Conservation (phyloP, 2,797 vertebrate species). For the Atherinosoma microstoma region DNA sequence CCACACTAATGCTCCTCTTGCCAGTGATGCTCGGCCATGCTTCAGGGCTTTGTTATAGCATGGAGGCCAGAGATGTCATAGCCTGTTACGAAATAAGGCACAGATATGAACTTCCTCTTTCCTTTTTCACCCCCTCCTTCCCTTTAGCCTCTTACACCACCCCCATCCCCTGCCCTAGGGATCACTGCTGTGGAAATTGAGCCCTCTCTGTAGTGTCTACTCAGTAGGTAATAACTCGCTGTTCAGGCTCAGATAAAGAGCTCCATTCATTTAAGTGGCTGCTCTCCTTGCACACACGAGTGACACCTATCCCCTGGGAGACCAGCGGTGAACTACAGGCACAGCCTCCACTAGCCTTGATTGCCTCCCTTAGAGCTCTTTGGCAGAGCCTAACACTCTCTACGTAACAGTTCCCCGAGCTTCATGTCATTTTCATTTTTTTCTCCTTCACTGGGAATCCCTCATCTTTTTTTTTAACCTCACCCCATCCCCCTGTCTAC, state of each 20-base stretch:
- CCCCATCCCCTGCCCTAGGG: constrained; percentile 37
- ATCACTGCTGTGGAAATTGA: constrained; percentile 56
- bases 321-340: constrained; percentile 56
- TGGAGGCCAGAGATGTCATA: constrained; percentile 68
- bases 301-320: constrained; percentile 71
- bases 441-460: constrained; percentile 42
- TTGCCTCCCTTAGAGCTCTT: constrained; percentile 58
- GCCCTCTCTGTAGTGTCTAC: constrained; percentile 54
- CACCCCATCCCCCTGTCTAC: constrained; percentile 14
- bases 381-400: constrained; percentile 32
- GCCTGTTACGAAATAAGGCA: constrained; percentile 70
- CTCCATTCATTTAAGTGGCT: constrained; percentile 76
- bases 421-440: constrained; percentile 50
- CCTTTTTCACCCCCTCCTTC: constrained; percentile 1
- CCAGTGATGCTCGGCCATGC: constrained; percentile 65
- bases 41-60: constrained; percentile 65
- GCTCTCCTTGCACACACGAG: constrained; percentile 64
- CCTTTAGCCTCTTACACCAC: constrained; percentile 6
- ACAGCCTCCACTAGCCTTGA: constrained; percentile 49
- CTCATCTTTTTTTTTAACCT: constrained; percentile 29
- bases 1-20: constrained; percentile 61
- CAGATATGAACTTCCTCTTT: constrained; percentile 52
- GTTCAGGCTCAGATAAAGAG: constrained; percentile 73
- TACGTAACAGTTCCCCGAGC: constrained; percentile 28
- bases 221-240: constrained; percentile 76